Evolutionary conservation across 1,140 invertebrate genomes (phyloP).

Genomic region (Chrysopa pallens): DNA sequence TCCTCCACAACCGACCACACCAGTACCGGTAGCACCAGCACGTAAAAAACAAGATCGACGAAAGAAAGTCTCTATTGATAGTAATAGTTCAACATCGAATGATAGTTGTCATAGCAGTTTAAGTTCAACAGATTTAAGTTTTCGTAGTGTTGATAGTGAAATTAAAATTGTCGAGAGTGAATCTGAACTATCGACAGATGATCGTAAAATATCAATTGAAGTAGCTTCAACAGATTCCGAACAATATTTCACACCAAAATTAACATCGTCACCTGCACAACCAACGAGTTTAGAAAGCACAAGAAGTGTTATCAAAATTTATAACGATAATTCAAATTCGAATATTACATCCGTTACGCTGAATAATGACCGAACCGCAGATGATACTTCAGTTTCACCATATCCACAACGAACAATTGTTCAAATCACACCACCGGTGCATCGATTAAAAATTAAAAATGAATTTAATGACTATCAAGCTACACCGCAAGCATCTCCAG

Average conservation of each 20-base stretch:
- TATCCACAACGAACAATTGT: conserved; percentile 11
- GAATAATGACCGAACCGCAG: conserved; percentile 6
- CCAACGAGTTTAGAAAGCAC: not conserved
- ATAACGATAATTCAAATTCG: not conserved
- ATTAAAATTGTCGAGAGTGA: not conserved
- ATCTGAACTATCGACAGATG: not conserved
- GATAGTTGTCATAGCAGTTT: too few relatives aligned
- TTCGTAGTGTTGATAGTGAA: not conserved
- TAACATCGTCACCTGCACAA: not conserved
- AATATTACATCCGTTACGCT: conserved; percentile 1
- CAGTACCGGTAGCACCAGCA: not conserved
- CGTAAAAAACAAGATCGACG: not conserved
- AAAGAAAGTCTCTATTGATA: conserved; percentile 1
- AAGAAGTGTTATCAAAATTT: conserved; percentile 1
- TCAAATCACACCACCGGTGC: conserved; percentile 25
- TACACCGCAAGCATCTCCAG: conserved; percentile 13
- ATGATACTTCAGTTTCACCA: not conserved
- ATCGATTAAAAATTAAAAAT: conserved; percentile 36
- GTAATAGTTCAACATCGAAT: not conserved
- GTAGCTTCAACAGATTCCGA: too few relatives aligned
- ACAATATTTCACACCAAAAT: conserved; percentile 8
- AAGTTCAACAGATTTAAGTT: too few relatives aligned
- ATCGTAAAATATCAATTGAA: too few relatives aligned
- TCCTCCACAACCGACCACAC: conserved; percentile 6
- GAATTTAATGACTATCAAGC: conserved; percentile 15